phyloP scores from a whole-genome alignment of 53 echinoderm and acorn worm genomes.

The Paelopatides confundens region DNA sequence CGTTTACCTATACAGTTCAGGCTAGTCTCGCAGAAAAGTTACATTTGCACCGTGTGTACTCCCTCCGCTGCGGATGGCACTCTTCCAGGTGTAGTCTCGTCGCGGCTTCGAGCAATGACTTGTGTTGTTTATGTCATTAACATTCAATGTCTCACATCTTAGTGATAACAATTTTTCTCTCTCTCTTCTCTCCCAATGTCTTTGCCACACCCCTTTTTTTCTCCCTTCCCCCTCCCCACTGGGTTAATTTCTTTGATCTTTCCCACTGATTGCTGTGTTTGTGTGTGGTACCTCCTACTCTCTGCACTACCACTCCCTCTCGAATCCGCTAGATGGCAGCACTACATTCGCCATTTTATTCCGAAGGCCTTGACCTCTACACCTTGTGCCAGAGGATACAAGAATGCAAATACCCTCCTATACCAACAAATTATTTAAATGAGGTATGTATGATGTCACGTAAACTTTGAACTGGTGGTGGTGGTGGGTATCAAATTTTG shows the following conservation, averaged over 20 bases:
- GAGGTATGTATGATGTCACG: conserved; percentile 73
- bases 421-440: conserved; percentile 79
- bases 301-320: conserved; percentile 29
- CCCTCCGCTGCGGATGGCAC: too few relatives aligned
- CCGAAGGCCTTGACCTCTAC: conserved; percentile 92
- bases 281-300: conserved; percentile 8
- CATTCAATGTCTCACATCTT: conserved; percentile 27
- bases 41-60: too few relatives aligned
- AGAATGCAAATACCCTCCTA: conserved; percentile 91
- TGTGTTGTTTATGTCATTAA: conserved; percentile 1
- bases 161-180: conserved; percentile 37
- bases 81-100: neutral
- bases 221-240: neutral
- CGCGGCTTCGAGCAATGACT: neutral
- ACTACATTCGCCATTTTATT: conserved; percentile 93
- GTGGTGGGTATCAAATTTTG: neutral
- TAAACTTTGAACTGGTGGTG: neutral
- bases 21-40: too few relatives aligned
- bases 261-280: conserved; percentile 53
- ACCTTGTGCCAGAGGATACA: conserved; percentile 95
- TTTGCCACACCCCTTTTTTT: neutral
- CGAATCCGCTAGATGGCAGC: conserved; percentile 82
- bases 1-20: too few relatives aligned
- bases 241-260: neutral
- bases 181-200: conserved; percentile 6